Percentiles rank a stretch among this genome's conserved stretches.
Conservation (phyloP, 2,113 vertebrate species). For the Recurvirostra avosetta region DNA sequence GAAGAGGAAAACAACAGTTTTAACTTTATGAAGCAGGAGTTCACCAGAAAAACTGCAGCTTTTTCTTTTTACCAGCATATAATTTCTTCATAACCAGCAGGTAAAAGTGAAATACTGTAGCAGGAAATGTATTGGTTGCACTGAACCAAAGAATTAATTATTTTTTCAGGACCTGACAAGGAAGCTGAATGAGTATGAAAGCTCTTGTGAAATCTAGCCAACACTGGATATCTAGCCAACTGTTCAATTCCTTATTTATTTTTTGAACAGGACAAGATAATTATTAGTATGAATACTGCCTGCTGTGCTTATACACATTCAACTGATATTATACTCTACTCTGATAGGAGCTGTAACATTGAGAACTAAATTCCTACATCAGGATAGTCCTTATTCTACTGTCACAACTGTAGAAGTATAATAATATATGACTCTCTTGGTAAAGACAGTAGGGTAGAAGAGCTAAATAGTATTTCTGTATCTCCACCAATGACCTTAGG, state of each 20-base stretch:
- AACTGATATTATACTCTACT: neutral
- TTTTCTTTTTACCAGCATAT: neutral
- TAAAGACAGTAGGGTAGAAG: neutral
- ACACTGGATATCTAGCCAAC: neutral
- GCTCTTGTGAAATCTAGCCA: constrained; percentile 27
- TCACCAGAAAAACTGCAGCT: neutral
- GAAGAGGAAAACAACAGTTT: neutral
- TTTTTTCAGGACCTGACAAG: constrained; percentile 48
- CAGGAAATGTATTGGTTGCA: constrained; percentile 41
- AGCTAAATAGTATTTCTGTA: neutral
- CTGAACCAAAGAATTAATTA: constrained; percentile 43
- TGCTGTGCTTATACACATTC: neutral
- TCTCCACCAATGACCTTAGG: neutral
- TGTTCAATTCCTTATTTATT: neutral
- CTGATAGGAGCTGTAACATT: neutral
- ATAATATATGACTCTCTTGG: neutral
- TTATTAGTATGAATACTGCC: neutral
- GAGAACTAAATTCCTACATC: neutral
- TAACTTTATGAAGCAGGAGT: neutral
- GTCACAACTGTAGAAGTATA: neutral
- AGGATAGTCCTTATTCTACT: neutral
- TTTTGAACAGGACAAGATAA: constrained; percentile 31
- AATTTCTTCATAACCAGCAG: neutral
- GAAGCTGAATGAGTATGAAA: constrained; percentile 31
- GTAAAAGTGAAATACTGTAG: neutral